Evolutionary conservation across 2,113 vertebrate species (phyloP), one percentile per base, ranked within the genome.

Genomic region (Forbesichthys agassizii): DNA sequence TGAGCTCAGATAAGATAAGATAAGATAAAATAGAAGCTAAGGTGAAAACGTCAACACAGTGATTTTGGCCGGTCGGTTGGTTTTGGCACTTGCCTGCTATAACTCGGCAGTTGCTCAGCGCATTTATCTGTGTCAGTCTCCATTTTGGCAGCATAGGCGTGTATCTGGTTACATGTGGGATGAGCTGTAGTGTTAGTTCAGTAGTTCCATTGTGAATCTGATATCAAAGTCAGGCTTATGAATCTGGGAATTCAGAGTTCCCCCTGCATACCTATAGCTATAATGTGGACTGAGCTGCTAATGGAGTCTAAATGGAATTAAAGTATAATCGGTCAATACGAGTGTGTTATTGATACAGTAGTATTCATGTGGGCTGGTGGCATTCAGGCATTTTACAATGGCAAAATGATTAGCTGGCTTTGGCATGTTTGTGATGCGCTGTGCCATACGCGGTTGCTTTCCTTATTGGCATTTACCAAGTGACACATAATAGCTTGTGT

Each of bases 121-220:
- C 67, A 86, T 85, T 84, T 91, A 88, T 90, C 83, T 86, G 77
- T 86, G 79, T 83, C 75, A 70, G 81, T 57, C 74, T 76, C 81
- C 69, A 68, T 83, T 81, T 51, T 78, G 79, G 83, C 84, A 84
- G 78, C 71, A 64, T 71, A 18, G 48, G 66, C 55, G 78, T 51
- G 33, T 77, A 82, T 91, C 87, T 59, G 75, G 77, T 90, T 90
- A 80, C 86, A 77, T 77, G 72, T 78, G 80, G 82, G 82, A 86
- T 84, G 88, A 87, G 80, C 68, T 78, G 86, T 76, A 74, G 77
- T 79, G 84, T 89, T 85, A 76, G 86, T 77, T 84, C 80, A 86
- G 86, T 83, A 80, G 75, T 66, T 8, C 66, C 85, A 81, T 78
- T 78, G 79, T 79, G 74, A 81, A 78, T 75, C 75, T 59, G 55